Base-by-base conservation (phyloP, 2,113 vertebrate species). In the Dromaius novaehollandiae region DNA sequence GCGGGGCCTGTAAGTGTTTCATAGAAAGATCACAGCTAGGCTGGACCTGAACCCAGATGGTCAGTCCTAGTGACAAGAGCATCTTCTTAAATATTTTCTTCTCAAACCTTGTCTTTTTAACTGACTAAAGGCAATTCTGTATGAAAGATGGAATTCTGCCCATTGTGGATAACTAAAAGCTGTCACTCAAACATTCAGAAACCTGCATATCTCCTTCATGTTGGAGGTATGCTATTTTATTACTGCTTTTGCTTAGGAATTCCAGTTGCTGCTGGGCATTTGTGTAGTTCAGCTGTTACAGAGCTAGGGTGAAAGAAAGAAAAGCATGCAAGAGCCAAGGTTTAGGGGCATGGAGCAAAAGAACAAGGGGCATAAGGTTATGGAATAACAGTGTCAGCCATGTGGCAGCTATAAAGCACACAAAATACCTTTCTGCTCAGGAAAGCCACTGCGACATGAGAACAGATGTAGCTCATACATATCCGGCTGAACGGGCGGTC, bases 201-300 rank as follows among this genome's bases (percentile, higher is more conserved):
- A 98, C 80, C 93, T 66, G 69, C 69, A 80, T 25, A 25, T 56
- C 75, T 96, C 88, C 91, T 81, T 92, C 40, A 60, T 90, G 81
- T 94, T 92, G 74, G 58, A 96, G 80, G 88, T 71, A 84, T 56
- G 74, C 73, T 94, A 82, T 88, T 96, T 96, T 87, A 86, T 55
- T 86, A 48, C 82, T 93, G 88, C 51, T 96, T 97, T 96, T 97
- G 78, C 91, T 97, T 75, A 95, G 94, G 93, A 97, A 97, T 96
- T 88, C 93, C 94, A 97, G 94, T 95, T 91, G 64, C 94, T 97
- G 42, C 53, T 95, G 95, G 96, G 92, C 90, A 97, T 96, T 98
- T 98, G 92, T 96, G 89, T 88, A 22, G 90, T 87, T 98, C 97
- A 98, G 97, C 96, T 98, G 97, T 98, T 97, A 92, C 1, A 5